These are phyloP conservation scores for Xiphorhynchus elegans DNA, from an alignment of 2,113 vertebrate genomes.

Conservation along the genomic window DNA sequence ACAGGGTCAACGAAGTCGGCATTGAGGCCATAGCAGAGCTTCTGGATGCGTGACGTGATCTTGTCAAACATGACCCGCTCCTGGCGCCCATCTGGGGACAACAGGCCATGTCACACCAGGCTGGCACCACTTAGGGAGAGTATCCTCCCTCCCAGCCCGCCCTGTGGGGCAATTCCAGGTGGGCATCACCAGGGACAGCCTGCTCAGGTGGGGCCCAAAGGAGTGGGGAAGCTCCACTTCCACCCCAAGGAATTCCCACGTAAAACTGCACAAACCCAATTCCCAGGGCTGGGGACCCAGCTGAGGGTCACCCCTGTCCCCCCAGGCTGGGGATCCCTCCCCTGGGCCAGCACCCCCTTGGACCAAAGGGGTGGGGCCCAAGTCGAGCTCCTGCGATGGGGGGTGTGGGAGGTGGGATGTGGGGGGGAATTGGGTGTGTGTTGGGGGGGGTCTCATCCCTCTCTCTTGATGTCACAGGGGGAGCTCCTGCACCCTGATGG, in stretches of 20 bases:
- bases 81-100: slow-evolving; percentile 85
- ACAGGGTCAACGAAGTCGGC: slow-evolving; percentile 94
- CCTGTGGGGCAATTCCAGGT: rapidly evolving
- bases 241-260: not conserved
- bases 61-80: slow-evolving; percentile 97
- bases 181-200: not conserved
- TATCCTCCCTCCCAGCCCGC: rapidly evolving
- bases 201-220: no score
- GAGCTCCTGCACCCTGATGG: not conserved
- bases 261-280: not conserved
- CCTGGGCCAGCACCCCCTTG: no score
- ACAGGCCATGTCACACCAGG: not conserved
- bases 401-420: not conserved
- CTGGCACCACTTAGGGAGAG: not conserved
- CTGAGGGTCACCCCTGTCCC: no score
- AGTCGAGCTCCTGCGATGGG: rapidly evolving
- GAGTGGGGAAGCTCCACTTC: no score
- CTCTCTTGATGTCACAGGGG: rapidly evolving
- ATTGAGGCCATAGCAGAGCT: slow-evolving; percentile 96
- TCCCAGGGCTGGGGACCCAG: not conserved
- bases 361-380: rapidly evolving
- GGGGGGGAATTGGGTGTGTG: not conserved
- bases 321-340: not conserved
- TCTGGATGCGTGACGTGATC: slow-evolving; percentile 96
- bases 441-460: not conserved